These are phyloP conservation scores for Drosophila robusta DNA, from an alignment of 2,888 invertebrate genomes.

Conservation along the genomic window DNA sequence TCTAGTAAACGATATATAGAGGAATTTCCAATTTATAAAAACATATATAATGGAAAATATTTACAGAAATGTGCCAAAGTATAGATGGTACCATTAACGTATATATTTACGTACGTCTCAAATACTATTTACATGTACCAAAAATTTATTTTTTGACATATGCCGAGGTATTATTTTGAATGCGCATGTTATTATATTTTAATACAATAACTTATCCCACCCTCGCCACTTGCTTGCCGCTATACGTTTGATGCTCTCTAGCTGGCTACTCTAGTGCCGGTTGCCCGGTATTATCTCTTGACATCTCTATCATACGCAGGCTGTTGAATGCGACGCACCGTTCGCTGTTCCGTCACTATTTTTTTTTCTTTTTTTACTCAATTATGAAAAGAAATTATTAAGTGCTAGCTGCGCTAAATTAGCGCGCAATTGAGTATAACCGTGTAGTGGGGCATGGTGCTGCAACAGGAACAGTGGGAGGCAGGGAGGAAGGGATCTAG, in stretches of 20 bases:
- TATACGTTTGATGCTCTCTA: conserved; percentile 15
- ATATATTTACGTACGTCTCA: no score
- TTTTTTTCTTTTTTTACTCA: conserved; percentile 48
- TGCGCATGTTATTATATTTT: no score
- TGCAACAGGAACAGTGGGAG: background rate
- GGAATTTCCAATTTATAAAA: no score
- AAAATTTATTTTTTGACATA: no score
- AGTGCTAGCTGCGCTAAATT: conserved; percentile 81
- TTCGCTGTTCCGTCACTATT: conserved; percentile 34
- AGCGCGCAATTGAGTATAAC: conserved; percentile 79
- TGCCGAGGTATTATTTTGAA: no score
- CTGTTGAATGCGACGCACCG: conserved; percentile 26
- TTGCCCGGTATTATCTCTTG: conserved; percentile 38
- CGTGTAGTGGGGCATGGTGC: conserved; percentile 19
- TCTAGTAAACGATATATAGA: no score
- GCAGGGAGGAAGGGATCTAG: background rate
- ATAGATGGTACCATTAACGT: no score
- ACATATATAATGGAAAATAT: no score
- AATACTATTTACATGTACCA: no score
- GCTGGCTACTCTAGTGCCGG: conserved; percentile 18
- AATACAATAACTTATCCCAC: conserved; percentile 15
- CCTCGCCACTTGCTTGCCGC: conserved; percentile 22
- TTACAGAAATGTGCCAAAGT: no score
- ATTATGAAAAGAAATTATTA: conserved; percentile 81
- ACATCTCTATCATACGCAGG: conserved; percentile 50